Evolutionary conservation across 2,797 vertebrate genomes (phyloP).

Genomic region (Smutsia gigantea): DNA sequence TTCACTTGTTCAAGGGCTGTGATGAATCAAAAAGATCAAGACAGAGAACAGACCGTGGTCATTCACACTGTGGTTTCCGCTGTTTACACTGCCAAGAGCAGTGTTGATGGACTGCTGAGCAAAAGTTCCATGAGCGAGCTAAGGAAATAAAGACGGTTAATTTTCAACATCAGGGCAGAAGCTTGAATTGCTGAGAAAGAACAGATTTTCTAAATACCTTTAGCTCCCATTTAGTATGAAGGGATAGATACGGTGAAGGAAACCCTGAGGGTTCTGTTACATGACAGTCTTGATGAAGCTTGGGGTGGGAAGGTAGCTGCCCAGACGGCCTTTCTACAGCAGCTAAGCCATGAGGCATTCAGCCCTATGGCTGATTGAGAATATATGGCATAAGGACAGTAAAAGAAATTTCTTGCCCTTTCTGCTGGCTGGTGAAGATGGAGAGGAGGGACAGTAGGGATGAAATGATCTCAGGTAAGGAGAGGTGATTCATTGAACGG

Average conservation of each 20-base stretch:
- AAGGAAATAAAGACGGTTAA: neutral
- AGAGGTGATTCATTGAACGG: neutral
- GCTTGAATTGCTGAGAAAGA: neutral
- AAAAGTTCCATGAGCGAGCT: neutral
- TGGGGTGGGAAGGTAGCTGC: too few species aligned
- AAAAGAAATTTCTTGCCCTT: too few species aligned
- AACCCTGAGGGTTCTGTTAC: neutral
- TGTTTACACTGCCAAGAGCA: neutral
- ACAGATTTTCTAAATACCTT: neutral
- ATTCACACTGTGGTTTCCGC: accelerated
- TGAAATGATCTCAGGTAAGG: neutral
- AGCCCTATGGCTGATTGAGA: too few species aligned
- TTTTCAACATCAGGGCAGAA: neutral
- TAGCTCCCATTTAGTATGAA: neutral
- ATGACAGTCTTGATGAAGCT: neutral
- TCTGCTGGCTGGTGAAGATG: neutral
- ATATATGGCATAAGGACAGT: neutral
- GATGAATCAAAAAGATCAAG: neutral
- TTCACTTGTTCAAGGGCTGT: neutral
- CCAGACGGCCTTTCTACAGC: neutral
- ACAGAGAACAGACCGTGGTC: neutral
- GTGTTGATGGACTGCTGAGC: neutral
- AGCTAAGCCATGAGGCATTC: neutral
- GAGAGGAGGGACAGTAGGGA: neutral
- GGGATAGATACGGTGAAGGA: neutral